Conservation (phyloP, 2,113 vertebrate species). For the Sapajus apella region DNA sequence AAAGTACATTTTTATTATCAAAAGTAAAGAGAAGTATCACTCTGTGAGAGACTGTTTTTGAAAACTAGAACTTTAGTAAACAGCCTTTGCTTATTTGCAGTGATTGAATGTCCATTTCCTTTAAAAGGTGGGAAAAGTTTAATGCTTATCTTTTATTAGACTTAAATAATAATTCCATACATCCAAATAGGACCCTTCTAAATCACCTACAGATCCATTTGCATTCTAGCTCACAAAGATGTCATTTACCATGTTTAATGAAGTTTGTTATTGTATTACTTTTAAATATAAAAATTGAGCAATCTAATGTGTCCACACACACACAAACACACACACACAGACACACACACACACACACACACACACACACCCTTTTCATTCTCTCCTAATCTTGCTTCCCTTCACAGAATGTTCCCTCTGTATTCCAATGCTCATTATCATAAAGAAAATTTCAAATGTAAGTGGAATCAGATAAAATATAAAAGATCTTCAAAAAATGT, state of each 20-base stretch:
- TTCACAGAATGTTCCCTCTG: background rate
- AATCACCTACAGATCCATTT: background rate
- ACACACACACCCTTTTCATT: background rate
- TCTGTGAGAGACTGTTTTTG: background rate
- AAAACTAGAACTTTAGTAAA: background rate
- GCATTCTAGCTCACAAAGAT: background rate
- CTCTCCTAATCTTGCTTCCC: background rate
- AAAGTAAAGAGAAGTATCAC: background rate
- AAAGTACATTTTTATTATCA: background rate
- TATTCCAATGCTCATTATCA: background rate
- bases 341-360: background rate
- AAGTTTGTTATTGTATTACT: background rate
- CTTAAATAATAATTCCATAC: background rate
- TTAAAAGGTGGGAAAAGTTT: background rate
- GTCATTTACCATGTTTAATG: background rate
- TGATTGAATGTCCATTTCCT: background rate
- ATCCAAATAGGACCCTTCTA: background rate
- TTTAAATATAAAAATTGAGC: background rate
- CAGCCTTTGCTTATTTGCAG: background rate
- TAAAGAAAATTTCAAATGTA: background rate
- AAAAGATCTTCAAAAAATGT: background rate
- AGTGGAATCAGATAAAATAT: background rate
- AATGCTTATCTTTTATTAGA: background rate
- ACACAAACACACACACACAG: background rate
- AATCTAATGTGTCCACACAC: background rate